Conservation (phyloP, 2,797 vertebrate genomes). For the Cottoperca gobio region DNA sequence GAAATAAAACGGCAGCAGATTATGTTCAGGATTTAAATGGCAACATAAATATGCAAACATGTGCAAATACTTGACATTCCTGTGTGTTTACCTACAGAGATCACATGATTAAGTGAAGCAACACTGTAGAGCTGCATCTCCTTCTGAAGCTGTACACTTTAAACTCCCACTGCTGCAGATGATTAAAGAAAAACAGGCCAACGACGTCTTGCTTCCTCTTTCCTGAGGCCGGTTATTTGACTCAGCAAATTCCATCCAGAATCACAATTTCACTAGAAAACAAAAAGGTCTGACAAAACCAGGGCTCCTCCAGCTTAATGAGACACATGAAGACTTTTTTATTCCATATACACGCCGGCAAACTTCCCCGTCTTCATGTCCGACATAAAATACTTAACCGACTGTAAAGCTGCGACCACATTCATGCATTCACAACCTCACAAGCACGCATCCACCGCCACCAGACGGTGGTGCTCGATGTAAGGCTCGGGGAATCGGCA, state of each 20-base stretch:
- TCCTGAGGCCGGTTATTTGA: slow-evolving; percentile 47
- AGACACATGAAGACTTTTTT: too few species aligned
- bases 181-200: not conserved
- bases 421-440: too few species aligned
- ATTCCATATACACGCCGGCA: too few species aligned
- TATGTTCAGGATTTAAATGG: too few species aligned
- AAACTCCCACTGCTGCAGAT: not conserved
- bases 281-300: not conserved
- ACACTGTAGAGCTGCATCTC: not conserved
- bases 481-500: too few species aligned
- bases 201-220: slow-evolving; percentile 54
- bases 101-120: not conserved
- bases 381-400: too few species aligned
- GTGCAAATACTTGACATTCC: not conserved
- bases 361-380: too few species aligned
- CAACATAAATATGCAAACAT: slow-evolving; percentile 3
- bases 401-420: too few species aligned
- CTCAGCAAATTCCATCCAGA: slow-evolving; percentile 52
- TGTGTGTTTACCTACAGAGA: not conserved
- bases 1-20: too few species aligned
- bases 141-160: not conserved
- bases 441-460: too few species aligned
- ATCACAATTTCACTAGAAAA: slow-evolving; percentile 9
- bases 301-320: too few species aligned
- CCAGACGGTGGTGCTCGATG: too few species aligned